Percentiles rank a stretch among this genome's conserved stretches.
These are phyloP conservation scores for Aphis gossypii DNA, from an alignment of 1,140 invertebrate genomes.

Conservation along the genomic window DNA sequence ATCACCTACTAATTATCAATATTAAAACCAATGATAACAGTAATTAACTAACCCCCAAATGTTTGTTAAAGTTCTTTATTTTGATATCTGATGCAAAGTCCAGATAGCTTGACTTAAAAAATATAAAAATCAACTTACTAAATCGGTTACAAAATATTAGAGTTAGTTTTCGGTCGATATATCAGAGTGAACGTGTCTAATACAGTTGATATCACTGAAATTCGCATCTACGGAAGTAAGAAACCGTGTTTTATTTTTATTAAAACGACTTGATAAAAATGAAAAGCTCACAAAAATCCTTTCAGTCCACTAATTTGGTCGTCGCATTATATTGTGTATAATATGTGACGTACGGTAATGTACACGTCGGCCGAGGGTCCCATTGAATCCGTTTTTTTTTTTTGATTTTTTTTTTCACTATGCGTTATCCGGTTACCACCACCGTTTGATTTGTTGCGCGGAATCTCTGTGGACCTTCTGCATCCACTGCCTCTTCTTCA, in stretches of 20 bases:
- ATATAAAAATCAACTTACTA: neutral
- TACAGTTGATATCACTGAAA: neutral
- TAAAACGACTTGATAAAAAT: neutral
- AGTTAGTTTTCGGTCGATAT: neutral
- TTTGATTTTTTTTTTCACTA: neutral
- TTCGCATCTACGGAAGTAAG: neutral
- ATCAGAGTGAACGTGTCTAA: neutral
- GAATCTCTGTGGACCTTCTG: neutral
- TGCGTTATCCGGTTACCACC: neutral
- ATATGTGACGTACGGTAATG: neutral
- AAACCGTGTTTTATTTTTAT: neutral
- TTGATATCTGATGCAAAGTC: neutral
- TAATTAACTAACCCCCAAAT: too few species aligned
- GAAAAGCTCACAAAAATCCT: neutral
- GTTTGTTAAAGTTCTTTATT: too few species aligned
- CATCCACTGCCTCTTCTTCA: neutral
- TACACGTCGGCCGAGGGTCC: neutral
- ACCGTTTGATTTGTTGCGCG: neutral
- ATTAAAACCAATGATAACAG: neutral
- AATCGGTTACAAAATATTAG: neutral
- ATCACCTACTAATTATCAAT: neutral
- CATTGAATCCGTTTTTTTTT: neutral
- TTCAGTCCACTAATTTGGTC: neutral
- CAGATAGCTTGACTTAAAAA: neutral
- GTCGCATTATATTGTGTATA: neutral